phyloP scores from a whole-genome alignment of 2,797 vertebrate genomes.

The Rhincodon typus region DNA sequence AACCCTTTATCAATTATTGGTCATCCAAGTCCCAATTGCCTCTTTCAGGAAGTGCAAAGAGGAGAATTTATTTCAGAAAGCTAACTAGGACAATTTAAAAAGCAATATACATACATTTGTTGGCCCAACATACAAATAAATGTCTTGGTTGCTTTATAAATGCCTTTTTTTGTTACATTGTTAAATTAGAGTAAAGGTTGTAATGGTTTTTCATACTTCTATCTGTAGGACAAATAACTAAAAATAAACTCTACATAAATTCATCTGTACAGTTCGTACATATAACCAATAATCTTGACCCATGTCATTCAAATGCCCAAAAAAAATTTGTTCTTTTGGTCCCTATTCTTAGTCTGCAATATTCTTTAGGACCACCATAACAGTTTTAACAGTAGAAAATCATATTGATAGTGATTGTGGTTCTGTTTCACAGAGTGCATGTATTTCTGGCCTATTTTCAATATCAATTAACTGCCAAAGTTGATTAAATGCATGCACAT shows the following conservation, averaged over 20 bases:
- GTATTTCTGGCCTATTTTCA: not conserved
- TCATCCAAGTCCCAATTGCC: conserved; percentile 4
- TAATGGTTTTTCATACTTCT: not conserved
- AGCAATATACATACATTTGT: conserved; percentile 13
- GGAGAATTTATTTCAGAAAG: not conserved
- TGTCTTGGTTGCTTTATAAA: conserved; percentile 5
- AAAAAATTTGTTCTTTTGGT: not conserved
- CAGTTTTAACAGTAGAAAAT: conserved; percentile 25
- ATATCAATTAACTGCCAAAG: not conserved
- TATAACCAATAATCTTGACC: not conserved
- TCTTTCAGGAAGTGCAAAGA: not conserved
- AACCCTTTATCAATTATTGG: not conserved
- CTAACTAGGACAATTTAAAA: not conserved
- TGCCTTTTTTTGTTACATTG: conserved; percentile 21
- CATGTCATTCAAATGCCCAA: conserved; percentile 11
- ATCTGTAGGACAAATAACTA: conserved; percentile 10
- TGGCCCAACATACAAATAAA: conserved; percentile 16
- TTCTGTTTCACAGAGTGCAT: not conserved
- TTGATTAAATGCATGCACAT: conserved; percentile 12
- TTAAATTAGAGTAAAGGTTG: not conserved
- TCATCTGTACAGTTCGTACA: conserved; percentile 24
- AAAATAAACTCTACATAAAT: conserved; percentile 37
- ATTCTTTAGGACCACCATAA: not conserved
- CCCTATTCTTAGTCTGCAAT: not conserved
- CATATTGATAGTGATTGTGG: not conserved